Evolutionary conservation across 2,888 invertebrate genomes (phyloP).

Genomic region (Morinoia aosen): DNA sequence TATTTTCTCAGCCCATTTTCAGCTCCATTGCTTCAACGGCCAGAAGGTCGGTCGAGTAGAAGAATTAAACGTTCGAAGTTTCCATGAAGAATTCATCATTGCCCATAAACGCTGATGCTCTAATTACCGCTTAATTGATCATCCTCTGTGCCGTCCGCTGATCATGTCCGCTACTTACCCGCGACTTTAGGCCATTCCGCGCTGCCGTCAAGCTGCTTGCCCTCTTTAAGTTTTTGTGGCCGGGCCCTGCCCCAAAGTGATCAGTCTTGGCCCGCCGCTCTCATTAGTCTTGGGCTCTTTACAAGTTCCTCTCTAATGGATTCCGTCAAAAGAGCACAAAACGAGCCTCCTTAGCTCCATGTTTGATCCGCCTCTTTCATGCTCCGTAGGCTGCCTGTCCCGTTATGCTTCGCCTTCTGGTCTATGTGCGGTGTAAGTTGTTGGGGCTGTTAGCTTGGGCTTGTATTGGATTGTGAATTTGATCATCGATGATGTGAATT

Average conservation of each 20-base stretch:
- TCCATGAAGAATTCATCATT: neutral
- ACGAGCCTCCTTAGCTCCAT: neutral
- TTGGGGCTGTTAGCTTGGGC: no score
- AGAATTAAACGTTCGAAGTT: neutral
- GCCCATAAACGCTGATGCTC: neutral
- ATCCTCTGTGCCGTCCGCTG: neutral
- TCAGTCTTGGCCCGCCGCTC: slow-evolving; percentile 41
- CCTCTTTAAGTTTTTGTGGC: slow-evolving; percentile 24
- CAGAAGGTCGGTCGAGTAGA: neutral
- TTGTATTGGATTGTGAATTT: no score
- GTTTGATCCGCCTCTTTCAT: neutral
- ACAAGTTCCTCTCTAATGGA: slow-evolving; percentile 48
- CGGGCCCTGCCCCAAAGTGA: neutral
- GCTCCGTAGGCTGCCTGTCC: neutral
- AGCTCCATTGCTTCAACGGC: neutral
- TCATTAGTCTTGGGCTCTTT: slow-evolving; percentile 51
- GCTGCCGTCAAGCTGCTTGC: neutral
- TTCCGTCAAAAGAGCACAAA: slow-evolving; percentile 39
- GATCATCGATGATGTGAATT: no score
- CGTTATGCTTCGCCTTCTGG: no score
- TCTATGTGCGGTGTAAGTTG: no score
- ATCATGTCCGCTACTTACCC: neutral
- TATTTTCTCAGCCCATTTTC: neutral
- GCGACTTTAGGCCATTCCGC: neutral
- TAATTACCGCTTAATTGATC: neutral